Conservation (phyloP, 2,113 vertebrate genomes). For the Nicator chloris region DNA sequence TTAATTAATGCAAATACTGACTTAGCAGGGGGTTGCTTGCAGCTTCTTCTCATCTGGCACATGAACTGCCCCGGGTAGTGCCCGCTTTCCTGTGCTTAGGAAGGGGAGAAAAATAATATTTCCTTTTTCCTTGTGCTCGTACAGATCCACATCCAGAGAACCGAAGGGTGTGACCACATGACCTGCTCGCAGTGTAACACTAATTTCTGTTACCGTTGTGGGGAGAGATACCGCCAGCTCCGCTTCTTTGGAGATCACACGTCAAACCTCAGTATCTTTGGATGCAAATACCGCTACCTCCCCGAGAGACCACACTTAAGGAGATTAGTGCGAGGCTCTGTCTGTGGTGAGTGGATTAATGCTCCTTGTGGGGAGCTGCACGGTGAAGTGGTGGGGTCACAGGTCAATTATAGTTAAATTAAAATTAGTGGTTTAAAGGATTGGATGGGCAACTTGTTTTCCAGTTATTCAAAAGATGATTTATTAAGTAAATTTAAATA, state of each 20-base stretch:
- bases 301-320: conserved; percentile 95
- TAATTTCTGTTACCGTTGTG: conserved; percentile 99
- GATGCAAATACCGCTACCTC: conserved; percentile 99
- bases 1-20: neutral
- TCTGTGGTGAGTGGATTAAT: conserved; percentile 86
- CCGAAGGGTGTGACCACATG: conserved; percentile 98
- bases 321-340: conserved; percentile 91
- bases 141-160: conserved; percentile 98
- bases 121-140: neutral
- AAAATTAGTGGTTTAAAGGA: neutral
- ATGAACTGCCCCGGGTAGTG: fast-evolving
- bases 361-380: neutral
- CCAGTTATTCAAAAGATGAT: neutral
- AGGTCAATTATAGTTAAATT: neutral
- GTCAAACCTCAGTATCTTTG: conserved; percentile 98
- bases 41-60: neutral
- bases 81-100: neutral
- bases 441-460: neutral
- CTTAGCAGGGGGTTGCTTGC: neutral
- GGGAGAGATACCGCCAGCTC: conserved; percentile 92
- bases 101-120: neutral
- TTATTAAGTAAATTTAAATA: neutral
- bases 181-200: conserved; percentile 97
- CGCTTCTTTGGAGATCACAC: conserved; percentile 98
- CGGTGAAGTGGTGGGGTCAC: neutral